These are phyloP conservation scores for Acanthopleura granulata DNA, from an alignment of 2,888 invertebrate species.

Conservation along the genomic window DNA sequence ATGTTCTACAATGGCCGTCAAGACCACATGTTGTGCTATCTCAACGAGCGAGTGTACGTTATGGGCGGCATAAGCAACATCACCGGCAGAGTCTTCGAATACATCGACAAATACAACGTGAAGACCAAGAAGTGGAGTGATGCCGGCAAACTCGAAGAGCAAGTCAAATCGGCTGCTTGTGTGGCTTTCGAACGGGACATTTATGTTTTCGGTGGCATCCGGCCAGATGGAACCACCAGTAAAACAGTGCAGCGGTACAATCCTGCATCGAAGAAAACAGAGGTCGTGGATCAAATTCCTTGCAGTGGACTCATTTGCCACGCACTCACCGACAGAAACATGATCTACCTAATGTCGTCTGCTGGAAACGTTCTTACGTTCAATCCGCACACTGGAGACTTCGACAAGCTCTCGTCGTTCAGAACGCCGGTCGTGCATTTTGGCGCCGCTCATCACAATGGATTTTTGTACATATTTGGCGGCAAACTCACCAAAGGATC, in stretches of 20 bases:
- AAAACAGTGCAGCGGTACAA: not conserved
- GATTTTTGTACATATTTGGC: not conserved
- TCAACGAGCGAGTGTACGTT: conserved; percentile 1
- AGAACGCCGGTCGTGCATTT: not conserved
- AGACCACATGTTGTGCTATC: not conserved
- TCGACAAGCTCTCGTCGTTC: not conserved
- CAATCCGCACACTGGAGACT: not conserved
- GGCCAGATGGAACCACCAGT: not conserved
- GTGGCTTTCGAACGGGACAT: conserved; percentile 2
- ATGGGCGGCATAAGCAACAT: not conserved
- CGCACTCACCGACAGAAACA: not conserved
- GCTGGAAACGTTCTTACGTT: not conserved
- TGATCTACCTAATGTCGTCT: not conserved
- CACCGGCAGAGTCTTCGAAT: not conserved
- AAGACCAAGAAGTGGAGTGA: not conserved
- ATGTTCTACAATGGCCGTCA: not conserved
- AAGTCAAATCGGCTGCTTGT: not conserved
- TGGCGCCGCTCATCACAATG: not conserved
- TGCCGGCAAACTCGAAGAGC: not conserved
- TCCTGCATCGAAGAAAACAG: not conserved
- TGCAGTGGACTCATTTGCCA: not conserved
- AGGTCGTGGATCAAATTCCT: not conserved
- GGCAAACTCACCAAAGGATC: not conserved
- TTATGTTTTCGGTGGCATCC: not conserved
- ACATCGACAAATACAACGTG: conserved; percentile 8